A percentile compares a stretch with the other conserved stretches of the same genome.
These are phyloP conservation scores for Drosophila parthenogenetica DNA, from an alignment of 2,888 invertebrate species.

Conservation along the genomic window DNA sequence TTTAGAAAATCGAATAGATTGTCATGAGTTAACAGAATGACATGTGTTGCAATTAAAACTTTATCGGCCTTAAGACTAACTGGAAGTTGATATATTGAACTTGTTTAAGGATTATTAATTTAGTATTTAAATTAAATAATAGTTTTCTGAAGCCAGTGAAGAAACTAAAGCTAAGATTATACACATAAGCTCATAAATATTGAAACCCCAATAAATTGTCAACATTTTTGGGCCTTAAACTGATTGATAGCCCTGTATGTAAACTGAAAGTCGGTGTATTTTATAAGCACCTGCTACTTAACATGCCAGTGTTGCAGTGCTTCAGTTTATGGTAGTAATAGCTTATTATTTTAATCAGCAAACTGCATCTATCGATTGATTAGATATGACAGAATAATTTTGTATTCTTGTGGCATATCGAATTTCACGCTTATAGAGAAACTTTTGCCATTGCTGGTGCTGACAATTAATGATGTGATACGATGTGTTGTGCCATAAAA, in stretches of 20 bases:
- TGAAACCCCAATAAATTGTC: neutral
- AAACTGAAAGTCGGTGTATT: neutral
- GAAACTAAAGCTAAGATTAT: neutral
- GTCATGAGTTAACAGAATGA: conserved; percentile 54
- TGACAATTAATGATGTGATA: conserved; percentile 47
- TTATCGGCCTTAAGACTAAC: conserved; percentile 11
- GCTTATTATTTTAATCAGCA: conserved; percentile 14
- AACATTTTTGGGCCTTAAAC: neutral
- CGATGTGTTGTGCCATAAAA: conserved; percentile 34
- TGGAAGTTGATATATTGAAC: neutral
- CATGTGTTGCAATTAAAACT: conserved; percentile 54
- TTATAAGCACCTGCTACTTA: conserved; percentile 4
- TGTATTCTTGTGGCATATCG: conserved; percentile 36
- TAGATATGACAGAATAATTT: conserved; percentile 18
- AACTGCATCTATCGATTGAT: conserved; percentile 2
- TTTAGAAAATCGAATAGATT: conserved; percentile 11
- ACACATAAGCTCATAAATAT: neutral
- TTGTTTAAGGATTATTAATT: conserved; percentile 1
- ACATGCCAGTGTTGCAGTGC: conserved; percentile 14
- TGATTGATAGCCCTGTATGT: neutral
- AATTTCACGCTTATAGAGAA: conserved; percentile 42
- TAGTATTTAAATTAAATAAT: neutral
- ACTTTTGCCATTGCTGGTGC: conserved; percentile 32
- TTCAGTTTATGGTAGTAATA: conserved; percentile 13
- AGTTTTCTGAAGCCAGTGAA: neutral